Evolutionary conservation across 2,113 vertebrate species (phyloP).

Genomic region (Cebidichthys violaceus): DNA sequence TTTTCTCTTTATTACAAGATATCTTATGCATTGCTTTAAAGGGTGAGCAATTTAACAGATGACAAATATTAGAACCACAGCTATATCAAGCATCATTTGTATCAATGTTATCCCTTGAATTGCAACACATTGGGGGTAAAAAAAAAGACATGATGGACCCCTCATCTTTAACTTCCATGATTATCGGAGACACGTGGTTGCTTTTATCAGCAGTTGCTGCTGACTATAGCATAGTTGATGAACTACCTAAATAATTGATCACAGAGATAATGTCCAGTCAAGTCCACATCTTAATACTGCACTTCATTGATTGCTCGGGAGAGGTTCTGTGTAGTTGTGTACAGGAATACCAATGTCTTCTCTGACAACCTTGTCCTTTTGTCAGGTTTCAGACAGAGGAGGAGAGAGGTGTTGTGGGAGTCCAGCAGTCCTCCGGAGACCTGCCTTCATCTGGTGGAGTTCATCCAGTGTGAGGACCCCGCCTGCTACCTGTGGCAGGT

Average conservation of each 20-base stretch:
- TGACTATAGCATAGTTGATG: neutral
- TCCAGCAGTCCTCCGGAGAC: slow-evolving; percentile 65
- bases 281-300: neutral
- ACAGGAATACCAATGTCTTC: slow-evolving; percentile 10
- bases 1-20: neutral
- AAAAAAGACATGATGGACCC: neutral
- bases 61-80: neutral
- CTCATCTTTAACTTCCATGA: neutral
- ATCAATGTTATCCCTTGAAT: neutral
- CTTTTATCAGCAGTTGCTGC: neutral
- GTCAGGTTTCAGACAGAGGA: slow-evolving; percentile 90
- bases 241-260: slow-evolving; percentile 7
- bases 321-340: neutral
- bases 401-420: slow-evolving; percentile 85
- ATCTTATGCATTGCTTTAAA: slow-evolving; percentile 1
- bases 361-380: slow-evolving; percentile 11
- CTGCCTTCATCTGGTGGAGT: slow-evolving; percentile 91
- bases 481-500: slow-evolving; percentile 88
- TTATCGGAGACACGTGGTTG: neutral
- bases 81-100: neutral
- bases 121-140: neutral
- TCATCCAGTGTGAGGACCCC: slow-evolving; percentile 91
- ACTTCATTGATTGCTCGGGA: neutral
- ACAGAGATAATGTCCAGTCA: neutral
- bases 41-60: neutral